Conservation (phyloP, 2,113 vertebrate species). For the Meriones unguiculatus region DNA sequence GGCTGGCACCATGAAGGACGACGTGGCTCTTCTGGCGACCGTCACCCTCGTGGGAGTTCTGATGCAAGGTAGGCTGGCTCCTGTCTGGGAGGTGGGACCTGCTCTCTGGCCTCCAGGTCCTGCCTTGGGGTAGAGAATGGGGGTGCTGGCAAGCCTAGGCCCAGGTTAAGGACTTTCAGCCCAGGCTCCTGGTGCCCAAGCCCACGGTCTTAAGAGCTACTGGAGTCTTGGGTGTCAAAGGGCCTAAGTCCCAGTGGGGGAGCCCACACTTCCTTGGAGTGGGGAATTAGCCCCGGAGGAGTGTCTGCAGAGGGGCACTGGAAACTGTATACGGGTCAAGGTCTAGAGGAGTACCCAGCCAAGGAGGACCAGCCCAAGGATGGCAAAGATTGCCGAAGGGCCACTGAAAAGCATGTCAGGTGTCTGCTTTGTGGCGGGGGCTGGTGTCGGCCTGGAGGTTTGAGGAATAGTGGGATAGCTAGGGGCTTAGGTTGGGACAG, state of each 20-base stretch:
- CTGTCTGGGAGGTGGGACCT: neutral
- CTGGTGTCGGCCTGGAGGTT: neutral
- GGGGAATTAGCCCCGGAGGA: neutral
- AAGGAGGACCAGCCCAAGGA: neutral
- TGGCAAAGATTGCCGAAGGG: neutral
- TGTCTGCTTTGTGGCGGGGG: neutral
- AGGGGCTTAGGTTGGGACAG: neutral
- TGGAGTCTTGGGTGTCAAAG: neutral
- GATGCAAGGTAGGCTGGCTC: constrained; percentile 91
- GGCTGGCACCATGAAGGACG: constrained; percentile 84
- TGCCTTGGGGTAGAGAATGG: neutral
- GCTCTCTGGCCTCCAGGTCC: neutral
- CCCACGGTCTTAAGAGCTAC: neutral
- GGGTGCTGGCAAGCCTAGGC: neutral
- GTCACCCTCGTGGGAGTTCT: constrained; percentile 91
- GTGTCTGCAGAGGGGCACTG: neutral
- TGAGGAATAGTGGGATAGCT: neutral
- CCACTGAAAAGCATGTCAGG: neutral
- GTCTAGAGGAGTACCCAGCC: neutral
- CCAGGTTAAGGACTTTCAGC: neutral
- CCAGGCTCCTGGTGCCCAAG: neutral
- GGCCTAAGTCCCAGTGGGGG: neutral
- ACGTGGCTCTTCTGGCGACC: constrained; percentile 87
- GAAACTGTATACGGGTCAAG: neutral
- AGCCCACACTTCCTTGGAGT: neutral